Evolutionary conservation across 2,888 invertebrate genomes (phyloP).

Genomic region (Tachina lurida): DNA sequence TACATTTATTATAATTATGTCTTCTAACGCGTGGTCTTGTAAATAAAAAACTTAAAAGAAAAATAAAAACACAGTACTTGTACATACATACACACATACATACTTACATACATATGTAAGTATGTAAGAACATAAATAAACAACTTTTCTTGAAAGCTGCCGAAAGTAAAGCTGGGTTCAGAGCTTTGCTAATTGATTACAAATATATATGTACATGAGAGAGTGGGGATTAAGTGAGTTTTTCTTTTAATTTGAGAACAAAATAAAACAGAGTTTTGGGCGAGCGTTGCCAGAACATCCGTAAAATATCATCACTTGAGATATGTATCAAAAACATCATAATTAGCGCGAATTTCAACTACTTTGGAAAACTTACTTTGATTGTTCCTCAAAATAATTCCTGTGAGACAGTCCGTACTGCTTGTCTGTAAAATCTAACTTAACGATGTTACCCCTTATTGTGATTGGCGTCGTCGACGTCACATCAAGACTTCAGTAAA

Average conservation of each 20-base stretch:
- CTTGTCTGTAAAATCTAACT: too few species aligned
- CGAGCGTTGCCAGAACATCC: not conserved
- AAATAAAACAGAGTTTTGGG: not conserved
- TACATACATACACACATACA: too few species aligned
- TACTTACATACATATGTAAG: too few species aligned
- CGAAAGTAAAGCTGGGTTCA: conserved; percentile 22
- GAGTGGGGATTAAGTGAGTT: conserved; percentile 17
- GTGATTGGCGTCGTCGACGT: too few species aligned
- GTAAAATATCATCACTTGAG: too few species aligned
- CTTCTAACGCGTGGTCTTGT: conserved; percentile 44
- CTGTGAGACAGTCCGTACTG: too few species aligned
- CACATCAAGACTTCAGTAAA: too few species aligned
- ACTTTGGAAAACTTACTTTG: too few species aligned
- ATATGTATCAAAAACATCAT: too few species aligned
- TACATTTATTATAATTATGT: conserved; percentile 22
- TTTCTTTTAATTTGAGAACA: conserved; percentile 8
- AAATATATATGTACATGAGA: not conserved
- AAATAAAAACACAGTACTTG: not conserved
- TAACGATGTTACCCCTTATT: too few species aligned
- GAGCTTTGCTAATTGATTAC: conserved; percentile 34
- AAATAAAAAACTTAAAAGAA: conserved; percentile 9
- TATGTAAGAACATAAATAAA: not conserved
- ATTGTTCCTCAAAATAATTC: too few species aligned
- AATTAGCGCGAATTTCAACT: too few species aligned
- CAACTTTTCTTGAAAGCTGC: conserved; percentile 10